Evolutionary conservation across 1,140 invertebrate species (phyloP), one percentile per base, ranked within the genome.

Genomic region (Metopolophium dirhodum): DNA sequence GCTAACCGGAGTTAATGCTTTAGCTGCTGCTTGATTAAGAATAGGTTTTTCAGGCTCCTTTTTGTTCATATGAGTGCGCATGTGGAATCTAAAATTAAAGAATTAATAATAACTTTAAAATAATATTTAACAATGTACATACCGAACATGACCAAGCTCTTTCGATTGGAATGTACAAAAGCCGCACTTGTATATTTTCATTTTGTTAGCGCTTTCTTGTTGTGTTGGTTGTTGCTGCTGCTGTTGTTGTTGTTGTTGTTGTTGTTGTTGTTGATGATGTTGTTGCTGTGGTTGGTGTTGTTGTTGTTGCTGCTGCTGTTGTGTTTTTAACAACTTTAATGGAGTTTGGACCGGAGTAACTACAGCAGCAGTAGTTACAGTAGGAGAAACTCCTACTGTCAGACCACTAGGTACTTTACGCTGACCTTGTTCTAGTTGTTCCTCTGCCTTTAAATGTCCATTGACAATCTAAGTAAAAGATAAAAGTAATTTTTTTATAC

Each of bases 111-210:
- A 89, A 18, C 41, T 47, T 35, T 51, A 91, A 30, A 41, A 41
- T 7, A 45, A 22, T 20, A 26, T 45, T 45, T 68, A 54, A 51
- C 8, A 88, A 35, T 23, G 7, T n/a, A 57, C 91, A 41, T 51
- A 86, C 91, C 93, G 86, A 87, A 94, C 94, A 45, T 91, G 93
- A n/a, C 91, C 94, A 45, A 94, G 77, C 47, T 94, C 94, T 92
- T 94, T 94, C 0, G 94, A 94, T 85, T 94, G 94, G 22, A 94
- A 94, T 26, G 93, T 88, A 57, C 93, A 94, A 83, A 94, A 94
- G 18, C 94, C 94, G 57, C 94, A 94, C n/a, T 94, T 94, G 49
- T 94, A 94, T 14, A 94, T 94, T 90, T 94, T 94, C 89, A 94
- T 51, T 91, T 94, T 94, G 2, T 91, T 30, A 30, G 85, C 14